phyloP scores from a whole-genome alignment of 2,113 vertebrate species.

The Chaenocephalus aceratus region DNA sequence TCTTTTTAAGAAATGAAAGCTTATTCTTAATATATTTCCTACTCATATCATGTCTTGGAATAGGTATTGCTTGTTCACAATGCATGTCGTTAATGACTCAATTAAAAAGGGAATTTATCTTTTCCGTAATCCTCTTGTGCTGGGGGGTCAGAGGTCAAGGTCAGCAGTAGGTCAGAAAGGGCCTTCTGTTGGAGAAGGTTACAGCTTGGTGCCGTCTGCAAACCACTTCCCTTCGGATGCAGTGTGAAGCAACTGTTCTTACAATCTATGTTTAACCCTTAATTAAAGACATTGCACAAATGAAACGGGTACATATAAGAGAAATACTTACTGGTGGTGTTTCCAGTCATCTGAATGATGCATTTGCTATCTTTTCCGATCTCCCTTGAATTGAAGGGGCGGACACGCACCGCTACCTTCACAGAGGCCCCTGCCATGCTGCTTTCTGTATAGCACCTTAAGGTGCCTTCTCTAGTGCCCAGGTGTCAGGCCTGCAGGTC shows the following conservation, averaged over 20 bases:
- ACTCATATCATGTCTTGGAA: slow-evolving; percentile 5
- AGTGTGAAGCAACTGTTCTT: neutral
- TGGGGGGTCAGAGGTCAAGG: slow-evolving; percentile 21
- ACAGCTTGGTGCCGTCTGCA: neutral
- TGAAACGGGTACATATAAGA: neutral
- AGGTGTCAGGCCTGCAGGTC: slow-evolving; percentile 27
- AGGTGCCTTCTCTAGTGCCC: slow-evolving; percentile 44
- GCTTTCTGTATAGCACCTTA: slow-evolving; percentile 65
- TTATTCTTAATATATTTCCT: neutral
- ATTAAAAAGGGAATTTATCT: neutral
- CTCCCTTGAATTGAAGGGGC: slow-evolving; percentile 98
- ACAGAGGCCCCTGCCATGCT: slow-evolving; percentile 95
- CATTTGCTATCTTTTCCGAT: slow-evolving; percentile 95
- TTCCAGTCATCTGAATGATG: slow-evolving; percentile 98
- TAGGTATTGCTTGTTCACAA: neutral
- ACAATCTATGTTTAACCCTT: neutral
- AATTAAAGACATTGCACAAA: neutral
- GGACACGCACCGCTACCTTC: slow-evolving; percentile 98
- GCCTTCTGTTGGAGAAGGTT: neutral
- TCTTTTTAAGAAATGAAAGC: slow-evolving; percentile 14
- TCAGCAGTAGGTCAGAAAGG: neutral
- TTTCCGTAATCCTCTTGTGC: neutral
- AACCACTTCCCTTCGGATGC: neutral
- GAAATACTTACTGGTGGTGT: slow-evolving; percentile 93
- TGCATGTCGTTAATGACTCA: slow-evolving; percentile 1